These are phyloP conservation scores for Carassius auratus DNA, from an alignment of 2,113 vertebrate genomes.

Conservation along the genomic window DNA sequence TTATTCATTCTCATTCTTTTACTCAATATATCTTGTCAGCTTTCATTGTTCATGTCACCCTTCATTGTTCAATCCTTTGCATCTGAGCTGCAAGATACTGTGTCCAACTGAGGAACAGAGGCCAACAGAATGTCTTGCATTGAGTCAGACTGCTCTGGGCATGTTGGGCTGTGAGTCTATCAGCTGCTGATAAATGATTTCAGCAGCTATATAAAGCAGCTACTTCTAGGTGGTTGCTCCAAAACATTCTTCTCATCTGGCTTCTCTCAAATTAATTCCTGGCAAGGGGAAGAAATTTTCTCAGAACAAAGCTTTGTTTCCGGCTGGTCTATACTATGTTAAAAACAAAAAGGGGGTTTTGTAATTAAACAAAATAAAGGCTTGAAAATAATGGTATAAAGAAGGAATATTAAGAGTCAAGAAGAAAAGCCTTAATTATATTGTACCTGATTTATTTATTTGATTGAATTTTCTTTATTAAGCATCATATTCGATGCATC, in stretches of 20 bases:
- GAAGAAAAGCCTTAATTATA: too few relatives aligned
- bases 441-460: too few relatives aligned
- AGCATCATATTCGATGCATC: too few relatives aligned
- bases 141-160: background rate
- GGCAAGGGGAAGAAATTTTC: background rate
- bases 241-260: slow-evolving; percentile 17
- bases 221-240: background rate
- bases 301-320: background rate
- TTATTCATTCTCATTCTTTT: background rate
- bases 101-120: background rate
- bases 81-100: background rate
- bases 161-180: slow-evolving; percentile 8
- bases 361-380: background rate
- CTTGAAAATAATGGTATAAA: background rate
- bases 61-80: background rate
- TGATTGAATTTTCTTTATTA: too few relatives aligned
- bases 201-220: background rate
- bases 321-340: background rate
- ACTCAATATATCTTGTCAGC: background rate
- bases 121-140: background rate
- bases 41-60: background rate
- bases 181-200: slow-evolving; percentile 15
- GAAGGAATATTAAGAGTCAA: too few relatives aligned
- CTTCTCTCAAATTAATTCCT: slow-evolving; percentile 1
- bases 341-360: background rate